Conservation (phyloP, 2,113 vertebrate genomes). For the Cavia aperea region DNA sequence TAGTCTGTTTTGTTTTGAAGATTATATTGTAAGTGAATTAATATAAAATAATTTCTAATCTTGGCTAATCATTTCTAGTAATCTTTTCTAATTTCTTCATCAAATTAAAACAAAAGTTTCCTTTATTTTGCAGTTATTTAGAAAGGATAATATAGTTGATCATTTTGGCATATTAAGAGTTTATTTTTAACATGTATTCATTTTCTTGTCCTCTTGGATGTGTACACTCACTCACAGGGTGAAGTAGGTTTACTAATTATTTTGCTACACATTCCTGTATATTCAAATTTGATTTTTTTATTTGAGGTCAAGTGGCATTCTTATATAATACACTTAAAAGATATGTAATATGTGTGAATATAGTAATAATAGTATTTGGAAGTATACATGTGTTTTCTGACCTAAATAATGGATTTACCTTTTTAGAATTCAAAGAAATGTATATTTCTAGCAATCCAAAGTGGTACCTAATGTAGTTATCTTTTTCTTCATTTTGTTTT, state of each 20-base stretch:
- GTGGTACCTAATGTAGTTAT: not conserved
- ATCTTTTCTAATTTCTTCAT: not conserved
- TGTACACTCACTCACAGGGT: not conserved
- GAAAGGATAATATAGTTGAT: not conserved
- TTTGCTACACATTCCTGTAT: not conserved
- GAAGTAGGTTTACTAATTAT: not conserved
- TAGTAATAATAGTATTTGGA: not conserved
- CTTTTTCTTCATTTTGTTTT: not conserved
- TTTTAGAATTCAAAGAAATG: constrained; percentile 5
- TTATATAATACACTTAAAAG: not conserved
- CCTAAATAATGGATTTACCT: not conserved
- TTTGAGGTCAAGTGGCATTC: not conserved
- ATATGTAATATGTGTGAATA: not conserved
- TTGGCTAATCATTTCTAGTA: not conserved
- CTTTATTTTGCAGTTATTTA: not conserved
- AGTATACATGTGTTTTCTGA: not conserved
- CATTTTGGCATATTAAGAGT: not conserved
- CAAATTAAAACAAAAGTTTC: not conserved
- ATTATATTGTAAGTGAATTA: not conserved
- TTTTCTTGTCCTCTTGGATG: not conserved
- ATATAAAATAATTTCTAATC: not conserved
- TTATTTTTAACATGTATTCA: not conserved
- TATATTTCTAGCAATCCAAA: not conserved
- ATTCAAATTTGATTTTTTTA: not conserved
- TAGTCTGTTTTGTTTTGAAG: not conserved